A percentile compares a stretch with the other conserved stretches of the same genome.
These are phyloP conservation scores for Saguinus imperator DNA, from an alignment of 2,113 vertebrate species.

Conservation along the genomic window DNA sequence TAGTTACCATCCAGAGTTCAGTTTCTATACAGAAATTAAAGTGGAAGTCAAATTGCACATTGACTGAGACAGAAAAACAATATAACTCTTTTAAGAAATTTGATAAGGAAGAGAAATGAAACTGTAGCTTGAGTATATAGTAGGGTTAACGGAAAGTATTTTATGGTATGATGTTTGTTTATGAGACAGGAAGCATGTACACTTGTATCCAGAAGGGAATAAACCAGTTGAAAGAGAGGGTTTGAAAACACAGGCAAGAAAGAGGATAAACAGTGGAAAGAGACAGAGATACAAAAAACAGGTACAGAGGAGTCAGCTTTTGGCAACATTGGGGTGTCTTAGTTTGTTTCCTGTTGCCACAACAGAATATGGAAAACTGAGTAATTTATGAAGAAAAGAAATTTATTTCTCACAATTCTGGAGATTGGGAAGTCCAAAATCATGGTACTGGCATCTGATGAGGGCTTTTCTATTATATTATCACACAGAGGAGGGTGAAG, in stretches of 20 bases:
- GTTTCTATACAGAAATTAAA: constrained; percentile 43
- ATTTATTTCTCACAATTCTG: not conserved
- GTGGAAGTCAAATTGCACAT: not conserved
- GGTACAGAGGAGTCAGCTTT: not conserved
- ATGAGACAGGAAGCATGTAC: not conserved
- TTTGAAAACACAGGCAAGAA: constrained; percentile 20
- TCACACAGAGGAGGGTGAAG: not conserved
- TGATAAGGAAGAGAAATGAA: constrained; percentile 8
- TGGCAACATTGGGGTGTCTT: not conserved
- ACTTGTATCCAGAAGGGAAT: not conserved
- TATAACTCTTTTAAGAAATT: not conserved
- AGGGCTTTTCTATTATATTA: not conserved
- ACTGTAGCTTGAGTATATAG: not conserved
- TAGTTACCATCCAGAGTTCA: not conserved
- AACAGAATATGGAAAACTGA: not conserved
- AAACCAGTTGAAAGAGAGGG: not conserved
- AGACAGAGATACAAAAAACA: not conserved
- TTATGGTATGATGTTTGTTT: not conserved
- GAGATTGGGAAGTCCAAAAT: not conserved
- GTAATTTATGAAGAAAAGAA: not conserved
- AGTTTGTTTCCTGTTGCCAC: not conserved
- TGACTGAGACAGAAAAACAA: constrained; percentile 5
- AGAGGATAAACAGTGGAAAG: not conserved
- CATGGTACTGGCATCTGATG: not conserved
- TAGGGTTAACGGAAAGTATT: not conserved